Evolutionary conservation across 1,140 invertebrate genomes (phyloP), one percentile per base, ranked within the genome.

Genomic region (Hormaphis cornu): DNA sequence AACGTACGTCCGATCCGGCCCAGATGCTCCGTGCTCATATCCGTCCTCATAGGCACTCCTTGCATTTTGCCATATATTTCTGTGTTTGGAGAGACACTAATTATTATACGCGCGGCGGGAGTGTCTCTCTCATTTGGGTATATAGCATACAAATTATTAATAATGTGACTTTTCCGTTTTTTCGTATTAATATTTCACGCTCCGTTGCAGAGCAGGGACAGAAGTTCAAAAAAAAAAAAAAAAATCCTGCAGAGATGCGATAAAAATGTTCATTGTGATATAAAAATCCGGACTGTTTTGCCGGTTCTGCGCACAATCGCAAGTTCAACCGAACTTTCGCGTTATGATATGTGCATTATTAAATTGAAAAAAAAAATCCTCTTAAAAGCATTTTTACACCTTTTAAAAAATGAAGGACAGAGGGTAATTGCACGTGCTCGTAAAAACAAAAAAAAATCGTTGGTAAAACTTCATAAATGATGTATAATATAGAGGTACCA

Each of bases 121-220:
- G 61, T 66, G 61, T 66, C 61, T 66, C 44, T 63, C 26, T 63
- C 37, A 14, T 46, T 10, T 16, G 42, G 44, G n/a, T n/a, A n/a
- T n/a, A n/a, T n/a, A n/a, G n/a, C n/a, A n/a, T n/a, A n/a, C n/a
- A n/a, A n/a, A n/a, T n/a, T n/a, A n/a, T n/a, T n/a, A n/a, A n/a
- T n/a, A 35, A 26, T 66, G 50, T 30, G 61, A 66, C 61, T 44
- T 66, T 66, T 37, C 61, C 44, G 28, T 10, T 46, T 66, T n/a
- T 66, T 30, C 48, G 50, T 48, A 66, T 48, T 9, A 66, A 66
- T 66, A 50, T 48, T 63, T 66, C 35, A 66, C 61, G 61, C 40
- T 66, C 26, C 44, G 35, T 22, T 66, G 40, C 61, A 44, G 12
- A 3, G 30, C 14, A 33, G 30, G 16, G 18, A 16, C 5, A 33